Conservation (phyloP, 2,888 invertebrate genomes). For the Nowickia ferox region DNA sequence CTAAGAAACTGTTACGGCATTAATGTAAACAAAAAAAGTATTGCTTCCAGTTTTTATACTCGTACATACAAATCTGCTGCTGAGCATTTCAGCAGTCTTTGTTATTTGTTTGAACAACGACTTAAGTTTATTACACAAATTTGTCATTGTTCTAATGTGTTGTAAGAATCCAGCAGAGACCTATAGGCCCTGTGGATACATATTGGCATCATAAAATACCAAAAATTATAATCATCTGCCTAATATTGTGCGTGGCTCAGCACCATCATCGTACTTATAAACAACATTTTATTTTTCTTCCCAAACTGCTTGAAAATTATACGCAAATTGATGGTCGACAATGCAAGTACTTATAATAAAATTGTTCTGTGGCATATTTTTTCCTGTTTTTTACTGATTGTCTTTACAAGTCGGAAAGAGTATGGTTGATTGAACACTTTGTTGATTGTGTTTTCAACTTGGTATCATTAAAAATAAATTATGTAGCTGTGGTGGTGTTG, state of each 20-base stretch:
- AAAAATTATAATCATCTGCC: conserved; percentile 15
- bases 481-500: conserved; percentile 28
- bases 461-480: conserved; percentile 38
- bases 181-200: not conserved
- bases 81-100: not conserved
- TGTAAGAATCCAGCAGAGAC: not conserved
- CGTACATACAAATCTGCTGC: not conserved
- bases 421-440: not conserved
- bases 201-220: conserved; percentile 13
- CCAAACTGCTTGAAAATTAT: conserved; percentile 2
- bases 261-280: conserved; percentile 2
- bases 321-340: conserved; percentile 10
- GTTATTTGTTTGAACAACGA: not conserved
- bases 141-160: conserved; percentile 12
- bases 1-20: not conserved
- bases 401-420: conserved; percentile 8
- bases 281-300: not conserved
- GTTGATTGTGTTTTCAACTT: not conserved
- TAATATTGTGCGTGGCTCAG: not conserved
- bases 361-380: conserved; percentile 15
- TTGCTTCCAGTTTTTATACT: conserved; percentile 1
- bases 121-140: not conserved
- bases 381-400: not conserved
- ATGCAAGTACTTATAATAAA: conserved; percentile 32
- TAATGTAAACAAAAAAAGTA: not conserved